Percentiles rank a stretch among this genome's conserved stretches.
These are phyloP conservation scores for Sinocyclocheilus anshuiensis DNA, from an alignment of 2,113 vertebrate species.

Conservation along the genomic window DNA sequence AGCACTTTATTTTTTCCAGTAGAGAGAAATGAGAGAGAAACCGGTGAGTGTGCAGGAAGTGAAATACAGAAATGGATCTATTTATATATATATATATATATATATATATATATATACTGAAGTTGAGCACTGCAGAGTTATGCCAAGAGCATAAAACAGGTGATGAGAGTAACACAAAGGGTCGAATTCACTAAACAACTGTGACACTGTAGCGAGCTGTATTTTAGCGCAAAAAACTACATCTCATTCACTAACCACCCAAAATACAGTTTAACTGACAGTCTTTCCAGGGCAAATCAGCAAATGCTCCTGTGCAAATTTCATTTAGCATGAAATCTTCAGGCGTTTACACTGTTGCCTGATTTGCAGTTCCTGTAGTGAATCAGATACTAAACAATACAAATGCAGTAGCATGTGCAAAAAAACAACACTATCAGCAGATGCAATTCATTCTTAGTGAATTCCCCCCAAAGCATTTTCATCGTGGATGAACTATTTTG, in stretches of 20 bases:
- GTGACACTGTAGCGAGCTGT: neutral
- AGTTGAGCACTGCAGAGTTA: no score
- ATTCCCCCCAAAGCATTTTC: neutral
- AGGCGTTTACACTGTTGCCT: neutral
- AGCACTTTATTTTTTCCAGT: conserved; percentile 73
- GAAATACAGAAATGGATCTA: conserved; percentile 57
- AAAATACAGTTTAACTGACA: neutral
- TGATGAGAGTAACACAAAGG: neutral
- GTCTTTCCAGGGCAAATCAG: neutral
- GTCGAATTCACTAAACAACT: neutral
- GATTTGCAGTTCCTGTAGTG: neutral
- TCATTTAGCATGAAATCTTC: neutral
- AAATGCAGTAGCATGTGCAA: neutral
- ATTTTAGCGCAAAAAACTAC: neutral
- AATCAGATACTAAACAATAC: neutral
- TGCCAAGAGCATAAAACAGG: conserved; percentile 38
- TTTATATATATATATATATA: conserved; percentile 20
- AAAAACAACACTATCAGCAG: neutral
- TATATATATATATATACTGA: conserved; percentile 18
- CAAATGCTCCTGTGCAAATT: neutral
- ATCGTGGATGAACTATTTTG: neutral
- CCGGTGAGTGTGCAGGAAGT: conserved; percentile 64
- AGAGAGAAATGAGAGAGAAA: conserved; percentile 71
- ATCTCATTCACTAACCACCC: neutral
- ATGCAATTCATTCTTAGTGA: neutral